Percentiles rank a stretch among this genome's conserved stretches.
phyloP scores from a whole-genome alignment of 2,113 vertebrate species.

The Ptilonorhynchus violaceus region DNA sequence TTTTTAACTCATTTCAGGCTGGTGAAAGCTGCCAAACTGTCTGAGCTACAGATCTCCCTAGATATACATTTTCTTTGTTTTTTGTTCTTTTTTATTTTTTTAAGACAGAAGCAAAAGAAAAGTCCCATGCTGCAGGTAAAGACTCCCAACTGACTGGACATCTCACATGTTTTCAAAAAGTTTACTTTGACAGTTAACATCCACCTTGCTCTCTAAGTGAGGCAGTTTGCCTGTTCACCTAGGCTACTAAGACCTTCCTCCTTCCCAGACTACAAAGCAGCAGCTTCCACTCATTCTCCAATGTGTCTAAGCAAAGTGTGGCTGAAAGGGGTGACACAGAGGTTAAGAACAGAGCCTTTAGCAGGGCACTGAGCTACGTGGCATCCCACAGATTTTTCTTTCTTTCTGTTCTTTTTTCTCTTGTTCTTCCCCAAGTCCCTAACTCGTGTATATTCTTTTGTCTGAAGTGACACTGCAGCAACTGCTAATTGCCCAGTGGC shows the following conservation, averaged over 20 bases:
- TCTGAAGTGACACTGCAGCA: slow-evolving; percentile 10
- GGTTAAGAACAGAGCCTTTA: not conserved
- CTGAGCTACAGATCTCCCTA: not conserved
- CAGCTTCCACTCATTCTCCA: not conserved
- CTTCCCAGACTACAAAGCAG: not conserved
- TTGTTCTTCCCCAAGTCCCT: not conserved
- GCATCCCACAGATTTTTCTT: not conserved
- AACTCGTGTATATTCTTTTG: not conserved
- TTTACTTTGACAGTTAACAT: not conserved
- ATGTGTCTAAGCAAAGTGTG: not conserved
- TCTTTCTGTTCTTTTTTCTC: not conserved
- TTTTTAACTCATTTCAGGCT: not conserved
- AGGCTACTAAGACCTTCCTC: not conserved
- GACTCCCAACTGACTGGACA: not conserved
- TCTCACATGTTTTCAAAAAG: not conserved
- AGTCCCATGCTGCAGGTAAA: not conserved
- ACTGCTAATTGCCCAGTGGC: not conserved
- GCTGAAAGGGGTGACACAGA: not conserved
- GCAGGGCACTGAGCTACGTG: not conserved
- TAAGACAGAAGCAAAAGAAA: not conserved
- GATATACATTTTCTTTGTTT: not conserved
- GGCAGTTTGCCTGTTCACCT: not conserved
- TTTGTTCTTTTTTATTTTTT: not conserved
- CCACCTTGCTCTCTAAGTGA: not conserved
- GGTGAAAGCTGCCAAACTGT: not conserved